Conservation (phyloP, 2,113 vertebrate species). For the Myocastor coypus region DNA sequence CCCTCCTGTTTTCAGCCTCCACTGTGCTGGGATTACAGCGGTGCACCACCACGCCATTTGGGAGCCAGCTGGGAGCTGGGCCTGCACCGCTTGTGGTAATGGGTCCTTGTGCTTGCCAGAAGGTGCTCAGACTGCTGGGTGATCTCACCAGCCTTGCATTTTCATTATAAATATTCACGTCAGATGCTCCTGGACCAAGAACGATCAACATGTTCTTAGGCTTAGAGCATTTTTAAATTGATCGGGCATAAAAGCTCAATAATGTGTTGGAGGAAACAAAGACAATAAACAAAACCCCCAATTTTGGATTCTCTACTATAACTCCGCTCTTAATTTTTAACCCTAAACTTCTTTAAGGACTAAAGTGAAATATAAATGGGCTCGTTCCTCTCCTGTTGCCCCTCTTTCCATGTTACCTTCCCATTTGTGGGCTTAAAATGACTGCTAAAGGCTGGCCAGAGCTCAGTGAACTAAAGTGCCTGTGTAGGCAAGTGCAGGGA, state of each 20-base stretch:
- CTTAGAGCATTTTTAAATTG: background rate
- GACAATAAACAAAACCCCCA: background rate
- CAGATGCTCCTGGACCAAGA: background rate
- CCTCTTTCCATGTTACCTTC: background rate
- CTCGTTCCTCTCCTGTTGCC: background rate
- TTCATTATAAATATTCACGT: background rate
- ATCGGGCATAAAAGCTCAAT: background rate
- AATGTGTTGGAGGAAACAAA: background rate
- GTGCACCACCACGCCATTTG: too few relatives aligned
- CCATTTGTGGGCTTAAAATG: background rate
- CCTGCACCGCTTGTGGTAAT: too few relatives aligned
- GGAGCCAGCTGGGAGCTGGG: too few relatives aligned
- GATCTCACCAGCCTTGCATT: too few relatives aligned
- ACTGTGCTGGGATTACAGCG: too few relatives aligned
- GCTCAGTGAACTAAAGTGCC: too few relatives aligned
- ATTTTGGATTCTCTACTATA: background rate
- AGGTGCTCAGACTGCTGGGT: too few relatives aligned
- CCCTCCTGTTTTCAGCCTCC: too few relatives aligned
- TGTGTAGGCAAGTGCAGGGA: too few relatives aligned
- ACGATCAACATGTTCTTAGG: background rate
- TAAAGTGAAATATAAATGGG: background rate
- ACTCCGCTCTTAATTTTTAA: background rate
- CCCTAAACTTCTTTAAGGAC: background rate
- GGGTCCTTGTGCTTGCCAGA: too few relatives aligned
- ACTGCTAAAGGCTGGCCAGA: background rate